These are phyloP conservation scores for Nemotelus pantherinus DNA, from an alignment of 2,888 invertebrate genomes.

Conservation along the genomic window DNA sequence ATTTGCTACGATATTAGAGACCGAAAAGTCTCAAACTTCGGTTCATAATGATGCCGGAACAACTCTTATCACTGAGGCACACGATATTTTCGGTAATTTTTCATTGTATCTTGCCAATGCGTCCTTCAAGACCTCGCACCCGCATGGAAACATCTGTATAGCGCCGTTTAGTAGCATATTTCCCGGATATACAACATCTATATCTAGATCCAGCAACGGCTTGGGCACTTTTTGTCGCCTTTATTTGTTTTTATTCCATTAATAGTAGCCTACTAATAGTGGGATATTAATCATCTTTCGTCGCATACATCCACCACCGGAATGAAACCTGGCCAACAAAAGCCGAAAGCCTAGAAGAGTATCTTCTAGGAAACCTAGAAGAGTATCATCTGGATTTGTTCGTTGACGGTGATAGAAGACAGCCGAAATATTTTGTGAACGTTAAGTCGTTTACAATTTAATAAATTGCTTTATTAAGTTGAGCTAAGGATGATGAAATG, in stretches of 20 bases:
- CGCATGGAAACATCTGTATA: slow-evolving; percentile 29
- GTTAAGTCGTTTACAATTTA: slow-evolving; percentile 42
- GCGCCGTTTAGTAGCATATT: slow-evolving; percentile 31
- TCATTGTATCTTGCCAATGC: slow-evolving; percentile 19
- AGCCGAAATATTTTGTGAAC: slow-evolving; percentile 34
- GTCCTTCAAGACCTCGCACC: neutral
- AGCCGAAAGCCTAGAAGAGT: too few species aligned
- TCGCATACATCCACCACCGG: neutral
- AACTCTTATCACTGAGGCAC: neutral
- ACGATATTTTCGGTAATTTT: slow-evolving; percentile 20
- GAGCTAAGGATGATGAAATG: slow-evolving; percentile 30
- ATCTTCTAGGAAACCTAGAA: neutral
- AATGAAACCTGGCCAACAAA: too few species aligned
- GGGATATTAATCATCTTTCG: slow-evolving; percentile 40
- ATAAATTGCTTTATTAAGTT: slow-evolving; percentile 43
- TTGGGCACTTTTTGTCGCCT: slow-evolving; percentile 12
- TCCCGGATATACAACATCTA: slow-evolving; percentile 26
- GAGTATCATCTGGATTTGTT: slow-evolving; percentile 14
- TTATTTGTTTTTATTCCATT: slow-evolving; percentile 35
- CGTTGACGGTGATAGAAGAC: slow-evolving; percentile 23
- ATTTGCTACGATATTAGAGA: slow-evolving; percentile 21
- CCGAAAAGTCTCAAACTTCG: neutral
- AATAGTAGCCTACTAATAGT: slow-evolving; percentile 42
- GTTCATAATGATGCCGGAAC: too few species aligned
- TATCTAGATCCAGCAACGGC: slow-evolving; percentile 22